A percentile compares a stretch with the other conserved stretches of the same genome.
These are phyloP conservation scores for Horisme vitalbata DNA, from an alignment of 2,888 invertebrate genomes.

Conservation along the genomic window DNA sequence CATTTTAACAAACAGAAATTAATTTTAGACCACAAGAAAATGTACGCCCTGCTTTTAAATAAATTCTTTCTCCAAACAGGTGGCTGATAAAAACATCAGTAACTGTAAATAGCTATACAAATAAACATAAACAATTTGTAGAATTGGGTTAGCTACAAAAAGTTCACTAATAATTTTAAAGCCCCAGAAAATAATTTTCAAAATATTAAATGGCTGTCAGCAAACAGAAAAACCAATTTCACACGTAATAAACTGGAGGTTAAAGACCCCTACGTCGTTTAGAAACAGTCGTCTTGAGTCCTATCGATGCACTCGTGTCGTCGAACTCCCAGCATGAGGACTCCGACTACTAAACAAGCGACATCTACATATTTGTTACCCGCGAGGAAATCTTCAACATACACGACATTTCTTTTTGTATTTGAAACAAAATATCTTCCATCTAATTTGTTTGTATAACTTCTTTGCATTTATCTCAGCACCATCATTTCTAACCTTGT, in stretches of 20 bases:
- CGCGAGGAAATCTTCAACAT: constrained; percentile 27
- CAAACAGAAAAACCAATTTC: constrained; percentile 32
- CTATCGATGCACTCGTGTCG: constrained; percentile 42
- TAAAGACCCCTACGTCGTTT: constrained; percentile 39
- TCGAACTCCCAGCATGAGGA: constrained; percentile 37
- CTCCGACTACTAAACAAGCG: constrained; percentile 26
- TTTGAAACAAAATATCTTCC: constrained; percentile 29
- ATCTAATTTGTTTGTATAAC: constrained; percentile 21
- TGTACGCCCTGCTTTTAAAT: constrained; percentile 29
- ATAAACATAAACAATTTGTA: constrained; percentile 22
- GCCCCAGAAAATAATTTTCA: constrained; percentile 4
- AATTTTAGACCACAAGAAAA: constrained; percentile 29
- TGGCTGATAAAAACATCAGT: constrained; percentile 26
- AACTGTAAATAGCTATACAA: constrained; percentile 25
- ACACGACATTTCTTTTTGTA: constrained; percentile 17
- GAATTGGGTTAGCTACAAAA: constrained; percentile 4
- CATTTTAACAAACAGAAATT: constrained; percentile 50
- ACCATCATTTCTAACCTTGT: too few species aligned
- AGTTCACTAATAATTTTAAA: neutral
- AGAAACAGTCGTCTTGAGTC: constrained; percentile 34
- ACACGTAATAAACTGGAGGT: constrained; percentile 37
- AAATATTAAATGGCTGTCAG: constrained; percentile 19
- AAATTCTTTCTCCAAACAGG: constrained; percentile 40
- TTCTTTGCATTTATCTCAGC: constrained; percentile 28
- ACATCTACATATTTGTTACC: constrained; percentile 30